Conservation (phyloP, 2,797 vertebrate genomes). For the Benthosema pterotum region DNA sequence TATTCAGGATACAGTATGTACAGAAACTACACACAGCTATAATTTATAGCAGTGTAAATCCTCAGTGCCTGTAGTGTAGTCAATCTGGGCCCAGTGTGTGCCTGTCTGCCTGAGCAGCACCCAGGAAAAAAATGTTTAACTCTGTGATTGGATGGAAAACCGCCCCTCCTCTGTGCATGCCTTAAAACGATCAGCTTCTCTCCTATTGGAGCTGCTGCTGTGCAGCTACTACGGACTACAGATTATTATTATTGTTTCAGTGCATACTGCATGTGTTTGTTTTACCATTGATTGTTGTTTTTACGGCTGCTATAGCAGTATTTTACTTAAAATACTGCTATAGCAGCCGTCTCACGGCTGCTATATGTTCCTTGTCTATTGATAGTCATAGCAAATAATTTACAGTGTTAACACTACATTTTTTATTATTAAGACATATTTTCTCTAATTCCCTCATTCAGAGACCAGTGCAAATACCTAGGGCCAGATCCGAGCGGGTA, state of each 20-base stretch:
- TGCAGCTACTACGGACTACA: conserved; percentile 31
- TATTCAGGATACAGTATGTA: conserved; percentile 1
- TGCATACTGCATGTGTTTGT: conserved; percentile 20
- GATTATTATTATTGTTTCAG: conserved; percentile 13
- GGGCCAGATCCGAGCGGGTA: no score
- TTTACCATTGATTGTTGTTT: conserved; percentile 25
- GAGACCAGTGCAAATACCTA: no score
- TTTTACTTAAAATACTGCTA: neutral
- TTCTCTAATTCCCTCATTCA: no score
- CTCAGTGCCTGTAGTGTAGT: conserved; percentile 38
- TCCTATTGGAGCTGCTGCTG: conserved; percentile 20
- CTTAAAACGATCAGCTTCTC: conserved; percentile 25
- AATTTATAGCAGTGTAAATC: conserved; percentile 23
- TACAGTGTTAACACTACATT: no score
- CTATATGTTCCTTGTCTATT: neutral
- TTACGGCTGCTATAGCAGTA: neutral
- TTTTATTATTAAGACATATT: no score
- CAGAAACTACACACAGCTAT: conserved; percentile 1
- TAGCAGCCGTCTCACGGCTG: neutral
- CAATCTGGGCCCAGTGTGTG: conserved; percentile 57
- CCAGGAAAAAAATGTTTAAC: conserved; percentile 35
- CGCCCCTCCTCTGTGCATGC: conserved; percentile 55
- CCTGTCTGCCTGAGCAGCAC: conserved; percentile 53
- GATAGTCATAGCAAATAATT: no score
- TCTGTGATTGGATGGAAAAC: conserved; percentile 56